phyloP scores from a whole-genome alignment of 2,113 vertebrate genomes.

The Syrrhaptes paradoxus region DNA sequence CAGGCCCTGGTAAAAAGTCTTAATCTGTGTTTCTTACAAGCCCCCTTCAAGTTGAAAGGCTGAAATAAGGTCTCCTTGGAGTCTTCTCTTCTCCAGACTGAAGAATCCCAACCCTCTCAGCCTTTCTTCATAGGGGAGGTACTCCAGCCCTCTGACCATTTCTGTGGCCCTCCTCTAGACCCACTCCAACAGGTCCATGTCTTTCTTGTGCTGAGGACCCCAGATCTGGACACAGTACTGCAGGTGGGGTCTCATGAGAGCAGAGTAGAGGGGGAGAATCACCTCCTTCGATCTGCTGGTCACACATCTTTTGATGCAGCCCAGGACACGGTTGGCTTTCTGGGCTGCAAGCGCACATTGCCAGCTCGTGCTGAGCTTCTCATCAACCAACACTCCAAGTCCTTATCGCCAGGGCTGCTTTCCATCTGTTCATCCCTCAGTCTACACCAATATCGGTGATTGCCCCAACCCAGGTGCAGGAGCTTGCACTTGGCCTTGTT shows the following conservation, averaged over 20 bases:
- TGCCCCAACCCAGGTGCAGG: not conserved
- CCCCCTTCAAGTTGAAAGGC: not conserved
- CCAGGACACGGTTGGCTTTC: not conserved
- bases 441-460: not conserved
- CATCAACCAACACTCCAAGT: not conserved
- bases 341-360: accelerated
- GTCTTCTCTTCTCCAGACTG: not conserved
- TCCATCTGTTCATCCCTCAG: not conserved
- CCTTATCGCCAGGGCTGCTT: not conserved
- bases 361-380: not conserved
- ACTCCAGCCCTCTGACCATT: not conserved
- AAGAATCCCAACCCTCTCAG: not conserved
- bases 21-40: not conserved
- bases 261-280: not conserved
- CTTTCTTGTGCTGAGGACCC: not conserved
- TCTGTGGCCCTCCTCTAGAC: not conserved
- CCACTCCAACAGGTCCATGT: not conserved
- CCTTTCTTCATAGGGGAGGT: not conserved
- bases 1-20: not conserved
- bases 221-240: accelerated
- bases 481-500: not conserved
- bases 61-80: accelerated
- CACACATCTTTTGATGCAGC: not conserved
- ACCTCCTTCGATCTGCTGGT: not conserved
- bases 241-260: not conserved